Base-by-base conservation (phyloP, 1,140 invertebrate genomes). In the Trissolcus basalis region DNA sequence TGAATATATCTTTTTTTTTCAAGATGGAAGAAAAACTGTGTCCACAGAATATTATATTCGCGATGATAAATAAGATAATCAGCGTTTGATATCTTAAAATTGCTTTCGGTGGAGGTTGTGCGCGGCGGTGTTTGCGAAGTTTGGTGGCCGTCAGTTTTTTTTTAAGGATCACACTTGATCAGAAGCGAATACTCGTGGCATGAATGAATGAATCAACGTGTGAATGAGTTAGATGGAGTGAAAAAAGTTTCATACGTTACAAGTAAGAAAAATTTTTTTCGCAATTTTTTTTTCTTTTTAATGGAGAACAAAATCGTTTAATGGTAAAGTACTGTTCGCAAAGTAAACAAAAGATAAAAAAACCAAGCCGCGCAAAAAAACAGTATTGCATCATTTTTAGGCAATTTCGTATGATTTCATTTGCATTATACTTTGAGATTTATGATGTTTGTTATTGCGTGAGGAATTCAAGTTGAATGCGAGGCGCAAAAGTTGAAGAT, bases 31-130 rank as follows among this genome's bases (percentile, higher is more conserved):
- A 27, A 49, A 32, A 49, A 49, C 11, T 49, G 16, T 48, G n/a
- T n/a, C n/a, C n/a, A 6, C 16, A 1, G 13, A 65, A 48, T 55
- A 49, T 55, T 65, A 64, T 64, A 53, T 43, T 54, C 6, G 9
- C 15, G 10, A 27, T 27, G n/a, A 47, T 27, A 32, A 55, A 65
- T 55, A 44, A 41, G 49, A 53, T 45, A 36, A 59, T 33, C 39
- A 16, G 35, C 8, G 11, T 48, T 41, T n/a, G 45, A 36, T 43
- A 60, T 56, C 51, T 58, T 41, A 19, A 27, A 41, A 47, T 13
- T 64, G 33, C 41, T 12, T 48, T 60, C 35, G 10, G 16, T 56
- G 55, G 12, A 41, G 19, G 19, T 27, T 27, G 19, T 3, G 19
- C 6, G 19, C 6, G 19, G 19, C 19, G 19, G 19, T 36, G 41